Evolutionary conservation across 2,797 vertebrate genomes (phyloP).

Genomic region (Parambassis ranga): DNA sequence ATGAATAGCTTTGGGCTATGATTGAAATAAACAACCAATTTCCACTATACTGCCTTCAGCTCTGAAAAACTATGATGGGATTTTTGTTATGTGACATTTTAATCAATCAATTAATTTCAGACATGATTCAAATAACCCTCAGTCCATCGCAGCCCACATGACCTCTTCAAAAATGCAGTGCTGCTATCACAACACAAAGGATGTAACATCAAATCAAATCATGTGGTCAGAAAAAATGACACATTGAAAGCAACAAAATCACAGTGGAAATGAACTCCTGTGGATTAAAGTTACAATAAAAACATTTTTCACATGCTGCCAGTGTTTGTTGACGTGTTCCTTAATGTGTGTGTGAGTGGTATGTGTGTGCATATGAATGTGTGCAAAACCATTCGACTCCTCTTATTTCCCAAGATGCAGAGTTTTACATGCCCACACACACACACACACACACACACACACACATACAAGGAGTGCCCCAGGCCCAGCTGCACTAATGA

Average conservation of each 20-base stretch:
- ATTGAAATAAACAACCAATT: not conserved
- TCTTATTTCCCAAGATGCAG: slow-evolving; percentile 71
- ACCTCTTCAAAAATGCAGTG: not conserved
- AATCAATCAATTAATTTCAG: not conserved
- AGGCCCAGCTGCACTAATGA: slow-evolving; percentile 76
- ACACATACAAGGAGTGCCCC: slow-evolving; percentile 52
- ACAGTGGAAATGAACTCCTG: slow-evolving; percentile 17
- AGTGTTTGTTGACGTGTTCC: slow-evolving; percentile 41
- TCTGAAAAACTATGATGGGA: not conserved
- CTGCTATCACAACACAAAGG: not conserved
- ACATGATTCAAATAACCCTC: not conserved
- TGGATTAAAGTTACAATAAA: slow-evolving; percentile 44
- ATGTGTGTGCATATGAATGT: slow-evolving; percentile 25
- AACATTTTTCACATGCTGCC: slow-evolving; percentile 14
- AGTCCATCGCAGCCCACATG: not conserved
- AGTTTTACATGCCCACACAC: slow-evolving; percentile 49
- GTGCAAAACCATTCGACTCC: slow-evolving; percentile 36
- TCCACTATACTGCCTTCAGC: not conserved
- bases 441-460: slow-evolving; percentile 24
- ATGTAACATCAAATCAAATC: not conserved
- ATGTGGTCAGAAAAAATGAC: not conserved
- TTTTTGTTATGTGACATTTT: not conserved
- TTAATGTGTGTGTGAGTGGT: slow-evolving; percentile 49
- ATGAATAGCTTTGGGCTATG: not conserved
- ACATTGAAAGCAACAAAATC: slow-evolving; percentile 1